Evolutionary conservation across 2,113 vertebrate species (phyloP).

Genomic region (Microtus oregoni): DNA sequence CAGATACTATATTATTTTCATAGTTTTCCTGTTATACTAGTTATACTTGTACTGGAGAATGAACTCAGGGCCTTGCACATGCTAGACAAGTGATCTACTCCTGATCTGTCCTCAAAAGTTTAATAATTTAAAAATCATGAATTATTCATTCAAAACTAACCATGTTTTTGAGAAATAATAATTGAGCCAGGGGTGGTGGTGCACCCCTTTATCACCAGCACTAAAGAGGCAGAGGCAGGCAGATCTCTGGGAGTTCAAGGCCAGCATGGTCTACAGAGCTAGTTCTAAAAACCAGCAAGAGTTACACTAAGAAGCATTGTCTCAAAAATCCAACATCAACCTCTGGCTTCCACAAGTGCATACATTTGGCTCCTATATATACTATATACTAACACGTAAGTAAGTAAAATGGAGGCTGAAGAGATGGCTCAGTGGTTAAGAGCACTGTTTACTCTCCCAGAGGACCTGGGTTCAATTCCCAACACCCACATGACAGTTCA

Average conservation of each 20-base stretch:
- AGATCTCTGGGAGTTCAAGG: not conserved
- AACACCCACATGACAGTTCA: no score
- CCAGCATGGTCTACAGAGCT: not conserved
- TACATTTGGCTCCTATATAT: not conserved
- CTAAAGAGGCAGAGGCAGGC: not conserved
- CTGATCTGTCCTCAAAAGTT: not conserved
- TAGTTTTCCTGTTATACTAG: not conserved
- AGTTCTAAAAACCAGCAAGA: not conserved
- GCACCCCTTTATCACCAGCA: not conserved
- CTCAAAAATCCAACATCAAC: not conserved
- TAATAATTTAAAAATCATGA: slow-evolving; percentile 17
- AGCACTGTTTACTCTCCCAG: no score
- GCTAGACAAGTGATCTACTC: not conserved
- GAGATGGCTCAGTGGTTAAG: no score
- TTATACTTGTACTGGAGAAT: not conserved
- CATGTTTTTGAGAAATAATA: not conserved
- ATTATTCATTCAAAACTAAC: not conserved
- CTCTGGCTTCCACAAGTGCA: not conserved
- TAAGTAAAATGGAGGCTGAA: not conserved
- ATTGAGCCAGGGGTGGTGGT: not conserved
- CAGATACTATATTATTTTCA: not conserved
- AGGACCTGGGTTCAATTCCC: no score
- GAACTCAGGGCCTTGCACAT: not conserved
- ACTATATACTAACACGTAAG: not conserved
- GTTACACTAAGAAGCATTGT: not conserved